Percentiles rank a stretch among this genome's conserved stretches.
Evolutionary conservation across 1,140 invertebrate species (phyloP).

Genomic region (Phortica variegata): DNA sequence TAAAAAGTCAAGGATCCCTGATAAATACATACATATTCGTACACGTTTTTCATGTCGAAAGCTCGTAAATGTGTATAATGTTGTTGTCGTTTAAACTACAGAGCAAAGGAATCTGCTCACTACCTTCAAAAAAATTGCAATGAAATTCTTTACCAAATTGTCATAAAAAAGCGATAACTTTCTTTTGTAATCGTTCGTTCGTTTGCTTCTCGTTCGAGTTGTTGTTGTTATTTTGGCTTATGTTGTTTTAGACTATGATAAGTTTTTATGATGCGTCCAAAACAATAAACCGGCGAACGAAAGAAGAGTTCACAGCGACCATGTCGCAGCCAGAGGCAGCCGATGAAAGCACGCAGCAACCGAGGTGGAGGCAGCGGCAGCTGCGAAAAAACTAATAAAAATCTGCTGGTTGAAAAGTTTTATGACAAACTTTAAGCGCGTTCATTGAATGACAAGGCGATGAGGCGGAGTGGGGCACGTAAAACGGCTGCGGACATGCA

Average conservation of each 20-base stretch:
- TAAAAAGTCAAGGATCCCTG: no score
- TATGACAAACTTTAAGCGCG: conserved; percentile 46
- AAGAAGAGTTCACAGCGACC: no score
- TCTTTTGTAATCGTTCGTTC: conserved; percentile 31
- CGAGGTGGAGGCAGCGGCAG: conserved; percentile 44
- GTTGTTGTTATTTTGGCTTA: conserved; percentile 12
- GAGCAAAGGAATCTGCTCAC: conserved; percentile 11
- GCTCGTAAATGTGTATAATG: no score
- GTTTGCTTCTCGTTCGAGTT: conserved; percentile 5
- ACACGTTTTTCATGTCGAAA: no score
- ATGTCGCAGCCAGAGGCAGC: conserved; percentile 13
- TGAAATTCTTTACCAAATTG: conserved; percentile 54
- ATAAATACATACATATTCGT: no score
- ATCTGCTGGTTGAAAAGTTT: conserved; percentile 48
- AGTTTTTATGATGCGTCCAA: conserved; percentile 54
- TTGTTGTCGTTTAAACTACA: no score
- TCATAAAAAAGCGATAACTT: conserved; percentile 55
- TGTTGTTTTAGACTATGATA: conserved; percentile 42
- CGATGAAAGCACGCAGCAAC: conserved; percentile 36
- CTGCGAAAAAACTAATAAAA: conserved; percentile 53
- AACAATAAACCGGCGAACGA: conserved; percentile 47
- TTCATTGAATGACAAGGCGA: conserved; percentile 29
- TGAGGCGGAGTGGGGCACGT: conserved; percentile 12
- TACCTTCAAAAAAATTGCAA: conserved; percentile 46
- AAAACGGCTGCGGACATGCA: conserved; percentile 22